phyloP scores from a whole-genome alignment of 1,140 invertebrate genomes.

The Diorhabda sublineata region DNA sequence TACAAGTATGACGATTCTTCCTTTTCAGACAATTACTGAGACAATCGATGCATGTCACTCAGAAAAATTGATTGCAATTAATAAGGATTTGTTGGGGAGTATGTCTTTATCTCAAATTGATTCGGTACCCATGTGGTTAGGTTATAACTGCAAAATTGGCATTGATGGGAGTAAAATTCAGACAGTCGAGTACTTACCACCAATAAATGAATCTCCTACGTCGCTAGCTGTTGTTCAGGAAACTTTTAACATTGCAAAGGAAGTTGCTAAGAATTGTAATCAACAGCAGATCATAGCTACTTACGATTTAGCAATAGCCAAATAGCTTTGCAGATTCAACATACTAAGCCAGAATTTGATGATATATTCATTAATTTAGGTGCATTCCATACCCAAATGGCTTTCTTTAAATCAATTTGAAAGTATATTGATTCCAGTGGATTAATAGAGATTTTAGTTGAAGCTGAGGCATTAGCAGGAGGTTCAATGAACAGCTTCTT shows the following conservation, averaged over 20 bases:
- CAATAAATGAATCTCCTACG: conserved; percentile 32
- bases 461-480: too few species aligned
- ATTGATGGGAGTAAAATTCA: conserved; percentile 33
- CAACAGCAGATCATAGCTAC: conserved; percentile 28
- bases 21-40: neutral
- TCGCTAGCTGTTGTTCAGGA: conserved; percentile 19
- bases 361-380: conserved; percentile 51
- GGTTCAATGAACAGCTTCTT: too few species aligned
- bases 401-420: conserved; percentile 51
- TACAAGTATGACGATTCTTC: conserved; percentile 5
- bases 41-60: conserved; percentile 15
- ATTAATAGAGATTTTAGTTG: conserved; percentile 45
- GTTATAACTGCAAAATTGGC: conserved; percentile 36
- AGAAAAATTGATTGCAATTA: conserved; percentile 21
- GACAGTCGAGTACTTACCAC: conserved; percentile 27
- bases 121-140: conserved; percentile 39
- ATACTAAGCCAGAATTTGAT: conserved; percentile 38
- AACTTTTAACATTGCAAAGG: conserved; percentile 24
- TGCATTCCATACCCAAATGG: conserved; percentile 49
- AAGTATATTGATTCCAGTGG: conserved; percentile 49
- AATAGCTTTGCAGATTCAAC: conserved; percentile 44
- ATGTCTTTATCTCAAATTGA: conserved; percentile 37
- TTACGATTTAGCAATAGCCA: conserved; percentile 45
- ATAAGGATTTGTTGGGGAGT: conserved; percentile 37
- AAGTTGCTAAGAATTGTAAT: conserved; percentile 22